Conservation (phyloP, 1,140 invertebrate species). For the Pararge aegeria region DNA sequence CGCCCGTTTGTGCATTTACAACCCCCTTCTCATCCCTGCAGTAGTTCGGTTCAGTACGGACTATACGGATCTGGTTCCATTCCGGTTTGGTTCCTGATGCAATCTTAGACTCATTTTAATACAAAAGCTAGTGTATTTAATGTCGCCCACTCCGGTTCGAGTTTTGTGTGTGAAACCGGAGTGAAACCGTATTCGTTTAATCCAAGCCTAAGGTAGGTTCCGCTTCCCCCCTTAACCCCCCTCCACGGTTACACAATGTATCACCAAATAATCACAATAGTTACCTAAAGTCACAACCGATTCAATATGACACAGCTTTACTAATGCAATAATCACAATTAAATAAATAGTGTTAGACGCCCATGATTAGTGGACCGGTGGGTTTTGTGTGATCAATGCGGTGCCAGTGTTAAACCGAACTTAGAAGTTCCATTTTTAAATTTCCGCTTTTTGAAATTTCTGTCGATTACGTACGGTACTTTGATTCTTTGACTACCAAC, state of each 20-base stretch:
- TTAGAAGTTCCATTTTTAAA: not conserved
- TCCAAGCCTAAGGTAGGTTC: constrained; percentile 34
- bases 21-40: not conserved
- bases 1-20: constrained; percentile 8
- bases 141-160: too few relatives aligned
- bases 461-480: not conserved
- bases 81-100: not conserved
- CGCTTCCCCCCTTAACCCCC: constrained; percentile 40
- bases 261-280: constrained; percentile 77
- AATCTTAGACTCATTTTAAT: too few relatives aligned
- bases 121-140: too few relatives aligned
- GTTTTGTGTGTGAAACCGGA: too few relatives aligned
- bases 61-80: not conserved
- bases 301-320: constrained; percentile 75
- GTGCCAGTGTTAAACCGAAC: constrained; percentile 30
- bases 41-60: not conserved
- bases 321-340: constrained; percentile 71
- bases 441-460: not conserved
- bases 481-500: not conserved
- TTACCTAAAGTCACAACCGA: constrained; percentile 73
- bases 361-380: constrained; percentile 48
- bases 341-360: constrained; percentile 52
- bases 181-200: not conserved
- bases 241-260: constrained; percentile 44
- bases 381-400: constrained; percentile 39